Base-by-base conservation (phyloP, 1,140 invertebrate species). In the Formica selysi region DNA sequence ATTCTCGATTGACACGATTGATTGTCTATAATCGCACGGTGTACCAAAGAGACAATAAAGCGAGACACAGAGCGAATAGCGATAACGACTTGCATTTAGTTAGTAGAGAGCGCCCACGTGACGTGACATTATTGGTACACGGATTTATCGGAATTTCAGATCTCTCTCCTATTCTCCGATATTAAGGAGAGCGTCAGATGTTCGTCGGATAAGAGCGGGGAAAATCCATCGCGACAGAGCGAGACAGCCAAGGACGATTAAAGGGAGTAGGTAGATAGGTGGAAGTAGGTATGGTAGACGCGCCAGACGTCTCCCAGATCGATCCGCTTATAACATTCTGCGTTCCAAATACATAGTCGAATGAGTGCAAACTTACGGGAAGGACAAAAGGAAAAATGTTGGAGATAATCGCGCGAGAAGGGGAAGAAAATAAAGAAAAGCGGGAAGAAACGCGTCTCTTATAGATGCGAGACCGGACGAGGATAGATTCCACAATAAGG, bases 91-190 rank as follows among this genome's bases (percentile, higher is more conserved):
- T 61, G 54, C 54, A 36, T 73, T 80, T 83, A 74, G 68, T 61
- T 80, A 38, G 32, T 13, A 13, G 3, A 38, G 8, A 29, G 41
- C 29, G 29, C 26, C 16, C 61, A 3, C n/a, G 32, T 36, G 64
- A 44, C 54, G 67, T 73, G 54, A 74, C 79, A 83, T 73, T 73
- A 83, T 61, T 83, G 54, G 54, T 83, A 83, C 68, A 74, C 51
- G 51, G 67, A 83, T 80, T 80, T 80, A 80, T 73, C 59, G 68
- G 38, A 74, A 83, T 83, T 62, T 83, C 79, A 68, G 57, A 83
- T 83, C 79, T 83, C 79, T 83, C 29, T 83, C 29, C 54, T 44
- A 61, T 83, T 73, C 68, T 16, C 68, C 68, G 79, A 83, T 83
- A 83, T 83, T 73, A 73, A 83, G 57, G 36, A 29, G 16, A 44